A percentile compares a stretch with the other conserved stretches of the same genome.
Conservation (phyloP, 1,140 invertebrate species). For the Drosophila lowei region DNA sequence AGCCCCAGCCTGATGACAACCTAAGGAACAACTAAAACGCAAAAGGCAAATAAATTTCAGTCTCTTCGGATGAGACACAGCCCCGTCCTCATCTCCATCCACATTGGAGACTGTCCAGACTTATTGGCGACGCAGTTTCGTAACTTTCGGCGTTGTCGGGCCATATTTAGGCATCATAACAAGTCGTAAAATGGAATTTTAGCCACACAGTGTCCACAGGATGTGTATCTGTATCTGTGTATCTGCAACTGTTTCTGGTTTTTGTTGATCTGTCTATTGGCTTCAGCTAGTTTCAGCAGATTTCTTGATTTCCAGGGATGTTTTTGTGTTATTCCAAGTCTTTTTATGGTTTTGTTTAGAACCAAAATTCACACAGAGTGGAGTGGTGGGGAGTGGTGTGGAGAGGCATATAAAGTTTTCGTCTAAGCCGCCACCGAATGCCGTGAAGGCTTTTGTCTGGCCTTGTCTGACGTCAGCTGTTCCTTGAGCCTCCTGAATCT, state of each 20-base stretch:
- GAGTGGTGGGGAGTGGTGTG: too few relatives aligned
- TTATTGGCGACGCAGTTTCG: constrained; percentile 59
- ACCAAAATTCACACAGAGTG: neutral
- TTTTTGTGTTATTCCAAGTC: neutral
- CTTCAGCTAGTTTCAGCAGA: constrained; percentile 59
- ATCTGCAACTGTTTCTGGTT: constrained; percentile 30
- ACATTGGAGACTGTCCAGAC: constrained; percentile 54
- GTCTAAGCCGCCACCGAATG: constrained; percentile 45
- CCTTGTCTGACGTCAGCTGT: constrained; percentile 58
- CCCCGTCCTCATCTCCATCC: neutral
- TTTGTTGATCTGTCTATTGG: constrained; percentile 48
- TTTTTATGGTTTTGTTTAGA: constrained; percentile 31
- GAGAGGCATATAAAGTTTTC: constrained; percentile 41
- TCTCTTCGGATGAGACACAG: constrained; percentile 50
- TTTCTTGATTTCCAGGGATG: constrained; percentile 62
- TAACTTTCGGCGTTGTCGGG: constrained; percentile 45
- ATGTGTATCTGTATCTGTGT: constrained; percentile 24
- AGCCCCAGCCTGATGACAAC: constrained; percentile 33
- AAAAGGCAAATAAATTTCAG: constrained; percentile 65
- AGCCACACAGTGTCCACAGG: neutral
- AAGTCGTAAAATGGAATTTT: constrained; percentile 69
- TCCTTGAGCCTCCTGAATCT: constrained; percentile 29
- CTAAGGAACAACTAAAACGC: constrained; percentile 4
- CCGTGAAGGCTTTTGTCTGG: constrained; percentile 43
- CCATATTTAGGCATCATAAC: constrained; percentile 64